Base-by-base conservation (phyloP, 2,113 vertebrate species). In the Telmatochromis brichardi region DNA sequence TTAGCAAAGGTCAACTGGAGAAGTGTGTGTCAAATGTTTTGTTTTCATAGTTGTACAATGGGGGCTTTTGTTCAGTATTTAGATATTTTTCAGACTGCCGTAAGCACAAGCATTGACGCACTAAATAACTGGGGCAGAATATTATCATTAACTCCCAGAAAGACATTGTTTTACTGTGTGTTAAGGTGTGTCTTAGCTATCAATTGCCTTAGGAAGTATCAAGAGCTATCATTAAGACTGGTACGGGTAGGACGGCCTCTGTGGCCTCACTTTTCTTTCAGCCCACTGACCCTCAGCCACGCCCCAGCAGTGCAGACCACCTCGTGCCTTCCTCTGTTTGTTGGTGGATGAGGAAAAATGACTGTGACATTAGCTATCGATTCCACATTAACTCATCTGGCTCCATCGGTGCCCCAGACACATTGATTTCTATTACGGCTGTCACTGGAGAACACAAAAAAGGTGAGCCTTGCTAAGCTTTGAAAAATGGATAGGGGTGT, bases 281-380 rank as follows among this genome's bases (percentile, higher is more conserved):
- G 86, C 51, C 82, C 68, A 35, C 68, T 86, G 90, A 89, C 89
- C 86, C 50, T 83, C 57, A 82, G 83, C 83, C 76, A 82, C 83
- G 88, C 86, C 82, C 89, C 40, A 51, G 54, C 13, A 81, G 80
- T 21, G 79, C 86, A 57, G 26, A 31, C 54, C 57, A 50, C 80
- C 14, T 76, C 50, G 71, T 26, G 6, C 82, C 63, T 80, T 79
- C 55, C 23, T 76, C 33, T 83, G 68, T 91, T 88, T 84, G 87
- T 84, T 26, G 82, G 26, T 84, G 86, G 86, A 95, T 96, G 92
- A 96, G 94, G 86, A 96, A 94, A 95, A 95, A 95, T 96, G 93
- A 86, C 90, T 92, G 91, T 94, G 95, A 93, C 95, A 96, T 95
- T 95, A 93, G 81, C 81, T 87, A 96, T 96, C 21, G 95, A 96